Base-by-base conservation (phyloP, 2,888 invertebrate species). In the Stenotaenia linearis region DNA sequence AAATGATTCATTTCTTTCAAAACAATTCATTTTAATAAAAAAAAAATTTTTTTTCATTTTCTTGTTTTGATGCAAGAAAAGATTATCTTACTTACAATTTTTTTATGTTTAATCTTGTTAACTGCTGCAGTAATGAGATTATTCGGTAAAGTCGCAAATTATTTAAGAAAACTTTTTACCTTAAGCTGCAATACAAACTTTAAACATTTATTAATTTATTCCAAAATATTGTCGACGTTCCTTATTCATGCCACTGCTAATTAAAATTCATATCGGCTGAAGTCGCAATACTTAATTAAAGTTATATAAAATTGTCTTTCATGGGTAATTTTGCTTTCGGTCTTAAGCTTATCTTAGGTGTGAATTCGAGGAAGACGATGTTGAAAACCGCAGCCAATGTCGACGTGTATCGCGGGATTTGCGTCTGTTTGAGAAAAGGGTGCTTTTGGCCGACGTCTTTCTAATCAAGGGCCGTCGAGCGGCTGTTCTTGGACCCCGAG, bases 401-500 rank as follows among this genome's bases (percentile, higher is more conserved):
- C 69, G 25, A 69, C 28, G 69, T 4, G 69, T n/a, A 69, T 28
- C 69, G 69, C 69, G 69, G 69, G 69, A 69, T 69, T 69, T 69
- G 69, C 69, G 69, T 69, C 25, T 28, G 69, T 69, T 69, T 69
- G 69, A 69, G 69, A 3, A 69, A 28, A 69, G 69, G 69, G 69
- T 28, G 69, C 69, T 23, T 69, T 69, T 28, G 69, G 69, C 28
- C 69, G 69, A 69, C 69, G 69, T 69, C 69, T 69, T 69, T 28
- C 69, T 69, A 69, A 69, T 69, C 69, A 69, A 69, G 69, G n/a
- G 69, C 69, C 69, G 69, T 69, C 69, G 69, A 69, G 69, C 69
- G 69, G 69, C 69, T 69, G 69, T 69, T 69, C 69, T 25, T 69
- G 69, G 69, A 28, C 69, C 50, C 69, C 69, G 25, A 25, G 69